Evolutionary conservation across 2,888 invertebrate genomes (phyloP).

Genomic region (Heliothis peltigera): DNA sequence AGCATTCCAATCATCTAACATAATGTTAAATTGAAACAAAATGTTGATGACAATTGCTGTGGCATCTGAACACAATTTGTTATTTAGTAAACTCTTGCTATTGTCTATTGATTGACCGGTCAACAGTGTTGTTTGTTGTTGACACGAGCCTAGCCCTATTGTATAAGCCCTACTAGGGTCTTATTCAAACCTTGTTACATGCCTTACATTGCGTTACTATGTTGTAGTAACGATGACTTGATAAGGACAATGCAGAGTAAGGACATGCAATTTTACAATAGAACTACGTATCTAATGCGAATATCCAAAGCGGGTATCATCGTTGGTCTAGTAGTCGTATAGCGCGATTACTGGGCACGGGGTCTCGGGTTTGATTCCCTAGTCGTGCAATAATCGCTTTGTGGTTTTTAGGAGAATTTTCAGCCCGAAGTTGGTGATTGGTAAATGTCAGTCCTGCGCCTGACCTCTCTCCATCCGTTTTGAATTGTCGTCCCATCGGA

Average conservation of each 20-base stretch:
- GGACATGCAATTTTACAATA: not conserved
- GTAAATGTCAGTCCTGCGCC: too few species aligned
- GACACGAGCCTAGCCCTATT: slow-evolving; percentile 45
- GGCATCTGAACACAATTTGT: slow-evolving; percentile 52
- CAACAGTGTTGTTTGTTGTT: slow-evolving; percentile 50
- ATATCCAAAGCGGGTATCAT: too few species aligned
- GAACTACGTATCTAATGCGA: not conserved
- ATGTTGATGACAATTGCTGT: slow-evolving; percentile 47
- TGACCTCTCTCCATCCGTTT: too few species aligned
- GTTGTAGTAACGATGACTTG: slow-evolving; percentile 29
- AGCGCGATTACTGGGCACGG: too few species aligned
- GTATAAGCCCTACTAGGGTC: slow-evolving; percentile 63
- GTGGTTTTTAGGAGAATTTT: too few species aligned
- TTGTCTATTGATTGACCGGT: slow-evolving; percentile 60
- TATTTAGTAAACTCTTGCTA: slow-evolving; percentile 58
- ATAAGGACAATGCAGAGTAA: slow-evolving; percentile 18
- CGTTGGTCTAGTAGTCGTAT: too few species aligned
- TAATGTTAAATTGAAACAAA: slow-evolving; percentile 55
- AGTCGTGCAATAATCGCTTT: too few species aligned
- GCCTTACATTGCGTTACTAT: slow-evolving; percentile 48
- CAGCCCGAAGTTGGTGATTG: too few species aligned
- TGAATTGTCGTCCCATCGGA: too few species aligned
- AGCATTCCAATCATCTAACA: slow-evolving; percentile 60
- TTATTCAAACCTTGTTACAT: slow-evolving; percentile 64
- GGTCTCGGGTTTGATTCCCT: too few species aligned